Conservation (phyloP, 2,888 invertebrate species). For the Andrena bicolor region DNA sequence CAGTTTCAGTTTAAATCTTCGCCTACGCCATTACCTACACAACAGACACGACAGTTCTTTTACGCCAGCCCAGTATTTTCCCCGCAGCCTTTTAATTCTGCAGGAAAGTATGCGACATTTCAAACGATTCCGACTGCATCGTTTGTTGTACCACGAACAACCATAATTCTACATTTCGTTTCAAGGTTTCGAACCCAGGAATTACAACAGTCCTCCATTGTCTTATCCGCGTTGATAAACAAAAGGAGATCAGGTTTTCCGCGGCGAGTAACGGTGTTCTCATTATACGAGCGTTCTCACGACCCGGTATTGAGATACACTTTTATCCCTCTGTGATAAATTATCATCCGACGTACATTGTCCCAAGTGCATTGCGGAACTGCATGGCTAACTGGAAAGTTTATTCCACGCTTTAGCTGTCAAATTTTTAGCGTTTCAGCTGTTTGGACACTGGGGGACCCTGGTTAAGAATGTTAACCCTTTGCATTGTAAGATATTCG, state of each 20-base stretch:
- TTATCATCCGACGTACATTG: constrained; percentile 17
- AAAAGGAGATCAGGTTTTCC: constrained; percentile 44
- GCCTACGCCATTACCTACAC: no score
- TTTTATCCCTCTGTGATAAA: constrained; percentile 42
- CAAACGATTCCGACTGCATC: background rate
- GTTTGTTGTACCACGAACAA: background rate
- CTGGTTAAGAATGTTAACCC: background rate
- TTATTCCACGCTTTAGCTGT: background rate
- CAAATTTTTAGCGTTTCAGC: background rate
- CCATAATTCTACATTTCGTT: constrained; percentile 10
- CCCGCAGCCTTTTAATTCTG: background rate
- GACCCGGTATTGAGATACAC: background rate
- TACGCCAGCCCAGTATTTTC: no score
- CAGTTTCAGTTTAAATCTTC: no score
- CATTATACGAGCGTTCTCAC: constrained; percentile 35
- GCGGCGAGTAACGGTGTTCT: constrained; percentile 33
- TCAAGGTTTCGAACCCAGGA: constrained; percentile 37
- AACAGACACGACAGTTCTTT: no score
- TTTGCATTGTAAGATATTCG: no score
- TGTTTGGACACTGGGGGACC: background rate
- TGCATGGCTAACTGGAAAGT: background rate
- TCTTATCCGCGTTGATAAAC: constrained; percentile 41
- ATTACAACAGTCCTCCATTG: constrained; percentile 47
- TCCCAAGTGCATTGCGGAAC: constrained; percentile 23
- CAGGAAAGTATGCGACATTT: no score